phyloP scores from a whole-genome alignment of 2,888 invertebrate species.

The Bugulina stolonifera region DNA sequence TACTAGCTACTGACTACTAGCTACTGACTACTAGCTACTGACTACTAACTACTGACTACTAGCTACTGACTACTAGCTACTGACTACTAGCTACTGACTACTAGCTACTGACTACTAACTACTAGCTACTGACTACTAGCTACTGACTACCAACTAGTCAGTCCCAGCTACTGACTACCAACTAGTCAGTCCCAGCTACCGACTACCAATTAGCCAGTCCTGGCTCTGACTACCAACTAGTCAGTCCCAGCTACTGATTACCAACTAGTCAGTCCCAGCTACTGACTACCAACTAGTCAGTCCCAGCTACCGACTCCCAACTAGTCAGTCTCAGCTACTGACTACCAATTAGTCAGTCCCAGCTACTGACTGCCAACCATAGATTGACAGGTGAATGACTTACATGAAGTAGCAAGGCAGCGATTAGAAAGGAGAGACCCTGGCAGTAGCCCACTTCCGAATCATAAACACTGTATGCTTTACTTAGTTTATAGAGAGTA shows the following conservation, averaged over 20 bases:
- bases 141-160: background rate
- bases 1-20: background rate
- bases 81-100: background rate
- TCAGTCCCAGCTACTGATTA: background rate
- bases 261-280: background rate
- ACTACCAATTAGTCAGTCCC: background rate
- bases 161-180: background rate
- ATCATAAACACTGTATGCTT: conserved; percentile 95
- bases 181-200: too few relatives aligned
- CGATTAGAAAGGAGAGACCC: conserved; percentile 94
- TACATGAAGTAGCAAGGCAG: conserved; percentile 88
- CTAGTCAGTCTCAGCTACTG: background rate
- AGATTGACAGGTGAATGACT: too few relatives aligned
- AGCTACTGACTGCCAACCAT: background rate
- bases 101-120: background rate
- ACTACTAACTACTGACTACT: background rate
- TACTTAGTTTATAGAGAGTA: conserved; percentile 86
- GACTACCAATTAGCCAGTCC: background rate
- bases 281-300: background rate
- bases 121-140: background rate
- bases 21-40: background rate
- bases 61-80: background rate
- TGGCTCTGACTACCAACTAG: background rate
- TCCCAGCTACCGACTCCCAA: too few relatives aligned
- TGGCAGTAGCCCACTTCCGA: conserved; percentile 98